Base-by-base conservation (phyloP, 1,140 invertebrate genomes). In the Leptinotarsa lineolata region DNA sequence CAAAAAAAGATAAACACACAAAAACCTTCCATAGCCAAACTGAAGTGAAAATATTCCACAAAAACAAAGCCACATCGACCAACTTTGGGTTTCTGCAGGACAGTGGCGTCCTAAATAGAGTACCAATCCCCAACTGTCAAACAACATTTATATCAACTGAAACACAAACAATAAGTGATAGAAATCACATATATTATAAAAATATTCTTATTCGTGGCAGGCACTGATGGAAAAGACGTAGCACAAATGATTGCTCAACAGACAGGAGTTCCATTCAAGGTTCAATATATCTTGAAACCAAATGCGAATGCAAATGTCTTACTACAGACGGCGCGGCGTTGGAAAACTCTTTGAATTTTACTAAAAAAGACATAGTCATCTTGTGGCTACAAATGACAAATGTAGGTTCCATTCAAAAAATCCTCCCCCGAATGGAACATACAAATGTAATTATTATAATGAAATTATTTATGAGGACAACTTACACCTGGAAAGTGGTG, bases 141-240 rank as follows among this genome's bases (percentile, higher is more conserved):
- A 60, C 5, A 60, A 60, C 59, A 60, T 60, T 60, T 60, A 60
- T 21, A 11, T 60, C 59, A 18, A 61, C 12, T 61, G 60, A 61
- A 61, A 61, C 60, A 61, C 60, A 61, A 61, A 61, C 60, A 21
- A 20, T 61, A 61, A 61, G 60, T 61, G 60, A 61, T 61, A 61
- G 0, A 12, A 61, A 61, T 61, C 60, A 61, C 60, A 61, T 61
- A 61, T 61, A 61, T 61, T 12, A 5, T 20, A n/a, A n/a, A 61
- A 61, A 61, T 61, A 61, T 61, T 2, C 60, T n/a, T 61, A 61
- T 61, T 18, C 12, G 21, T 61, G 60, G 60, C 1, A 2, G 60
- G 60, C 12, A 61, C 60, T 61, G 60, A 61, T 61, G 6, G 60
- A 61, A 61, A 61, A 20, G 60, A 61, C 4, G 60, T 8, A 61